These are phyloP conservation scores for Lophura nycthemera DNA, from an alignment of 2,113 vertebrate species.

Conservation along the genomic window DNA sequence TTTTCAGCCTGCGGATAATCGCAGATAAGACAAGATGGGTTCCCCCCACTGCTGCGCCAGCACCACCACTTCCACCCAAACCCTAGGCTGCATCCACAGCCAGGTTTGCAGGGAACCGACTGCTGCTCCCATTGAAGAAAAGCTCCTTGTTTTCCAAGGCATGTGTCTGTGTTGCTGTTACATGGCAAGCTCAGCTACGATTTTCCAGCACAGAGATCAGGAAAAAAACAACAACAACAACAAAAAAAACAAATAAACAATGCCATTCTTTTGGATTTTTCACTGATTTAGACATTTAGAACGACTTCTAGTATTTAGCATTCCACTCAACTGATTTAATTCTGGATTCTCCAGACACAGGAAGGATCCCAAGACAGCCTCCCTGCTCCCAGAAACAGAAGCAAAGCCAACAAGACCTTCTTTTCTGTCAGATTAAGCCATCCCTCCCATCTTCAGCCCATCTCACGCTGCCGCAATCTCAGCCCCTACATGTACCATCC, in stretches of 20 bases:
- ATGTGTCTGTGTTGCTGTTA: not conserved
- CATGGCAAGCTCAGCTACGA: not conserved
- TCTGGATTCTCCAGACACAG: not conserved
- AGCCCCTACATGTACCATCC: not conserved
- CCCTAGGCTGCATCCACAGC: not conserved
- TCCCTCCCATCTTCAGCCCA: not conserved
- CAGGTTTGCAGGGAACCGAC: constrained; percentile 35
- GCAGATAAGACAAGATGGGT: constrained; percentile 14
- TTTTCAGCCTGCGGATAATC: not conserved
- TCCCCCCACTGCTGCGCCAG: not conserved
- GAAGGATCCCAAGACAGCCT: not conserved
- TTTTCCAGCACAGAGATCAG: constrained; percentile 8
- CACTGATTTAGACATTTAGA: not conserved
- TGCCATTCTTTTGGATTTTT: not conserved
- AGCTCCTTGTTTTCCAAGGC: constrained; percentile 8
- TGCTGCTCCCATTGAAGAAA: not conserved
- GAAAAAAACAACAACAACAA: not conserved
- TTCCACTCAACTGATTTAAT: not conserved
- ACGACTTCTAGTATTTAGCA: not conserved
- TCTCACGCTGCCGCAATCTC: constrained; percentile 44
- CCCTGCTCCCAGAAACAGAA: constrained; percentile 36
- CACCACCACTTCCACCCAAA: constrained; percentile 3
- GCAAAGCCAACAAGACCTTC: not conserved
- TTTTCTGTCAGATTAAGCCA: constrained; percentile 21
- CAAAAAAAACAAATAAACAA: not conserved